Evolutionary conservation across 2,113 vertebrate genomes (phyloP).

Genomic region (Gallinago media): DNA sequence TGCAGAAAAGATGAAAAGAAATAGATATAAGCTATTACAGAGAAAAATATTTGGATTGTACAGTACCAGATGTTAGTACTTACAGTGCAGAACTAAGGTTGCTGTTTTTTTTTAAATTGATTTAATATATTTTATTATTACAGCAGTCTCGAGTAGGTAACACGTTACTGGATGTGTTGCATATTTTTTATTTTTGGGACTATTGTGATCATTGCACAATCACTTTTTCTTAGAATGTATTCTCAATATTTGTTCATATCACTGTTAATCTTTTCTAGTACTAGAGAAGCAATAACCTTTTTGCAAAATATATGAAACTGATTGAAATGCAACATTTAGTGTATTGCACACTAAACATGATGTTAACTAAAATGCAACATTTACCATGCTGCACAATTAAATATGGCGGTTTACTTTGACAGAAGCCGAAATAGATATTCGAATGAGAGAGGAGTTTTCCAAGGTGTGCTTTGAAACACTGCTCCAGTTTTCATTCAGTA

Average conservation of each 20-base stretch:
- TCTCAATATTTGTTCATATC: neutral
- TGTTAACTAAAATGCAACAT: neutral
- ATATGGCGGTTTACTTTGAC: constrained; percentile 60
- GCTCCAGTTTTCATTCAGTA: constrained; percentile 99
- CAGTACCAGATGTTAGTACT: neutral
- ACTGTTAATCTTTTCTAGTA: neutral
- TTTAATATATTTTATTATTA: neutral
- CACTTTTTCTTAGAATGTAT: neutral
- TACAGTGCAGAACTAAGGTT: neutral
- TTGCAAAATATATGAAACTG: neutral
- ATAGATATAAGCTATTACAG: neutral
- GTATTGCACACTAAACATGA: too few species aligned
- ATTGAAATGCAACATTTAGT: neutral
- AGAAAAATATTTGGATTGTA: neutral
- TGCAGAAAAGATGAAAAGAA: neutral
- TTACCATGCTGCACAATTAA: neutral
- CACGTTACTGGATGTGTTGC: neutral
- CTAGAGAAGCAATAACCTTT: neutral
- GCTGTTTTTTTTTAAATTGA: neutral
- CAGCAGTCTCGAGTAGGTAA: neutral
- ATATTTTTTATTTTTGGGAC: neutral
- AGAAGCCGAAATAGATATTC: constrained; percentile 98
- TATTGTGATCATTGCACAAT: neutral
- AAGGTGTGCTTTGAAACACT: constrained; percentile 99
- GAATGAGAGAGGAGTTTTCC: constrained; percentile 97